Evolutionary conservation across 1,140 invertebrate species (phyloP), one percentile per base, ranked within the genome.

Genomic region (Drosophila navojoa): DNA sequence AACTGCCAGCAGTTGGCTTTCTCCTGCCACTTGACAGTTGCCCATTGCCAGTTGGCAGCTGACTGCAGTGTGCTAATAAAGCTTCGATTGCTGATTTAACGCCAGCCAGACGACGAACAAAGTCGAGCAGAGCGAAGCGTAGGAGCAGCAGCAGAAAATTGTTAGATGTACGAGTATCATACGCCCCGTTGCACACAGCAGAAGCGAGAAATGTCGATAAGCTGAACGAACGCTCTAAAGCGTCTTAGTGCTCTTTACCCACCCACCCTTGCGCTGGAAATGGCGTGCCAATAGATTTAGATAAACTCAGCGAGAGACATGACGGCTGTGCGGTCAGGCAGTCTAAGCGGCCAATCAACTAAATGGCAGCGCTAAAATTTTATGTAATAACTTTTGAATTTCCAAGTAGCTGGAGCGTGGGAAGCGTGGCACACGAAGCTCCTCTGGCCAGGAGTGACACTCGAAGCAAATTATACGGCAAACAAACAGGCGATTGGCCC

Each of bases 331-430:
- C 57, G 54, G 13, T 11, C 55, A 49, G 61, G 63, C 49, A 66
- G 57, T 68, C 60, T 70, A 87, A 87, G 74, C 73, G 80, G 76
- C 74, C 84, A 89, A 89, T 89, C 84, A 89, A 71, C 85, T 76
- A 80, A 90, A 90, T 89, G 84, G 85, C 79, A 80, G 66, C 58
- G 80, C 84, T 89, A 78, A 89, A 89, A 84, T 89, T 90, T 89
- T 89, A 89, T 89, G 80, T 90, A 90, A 89, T 89, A 89, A 78
- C 84, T 85, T 90, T 89, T 90, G 84, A 89, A 89, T 89, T 84
- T 84, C 70, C 77, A 89, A 89, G 84, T 87, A 79, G 76, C 74
- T 86, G 76, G 52, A 70, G 58, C 68, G 64, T 62, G 60, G 59
- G 42, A 9, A 9, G 27, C 27, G 4, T 29, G 6, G 35, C 25